These are phyloP conservation scores for Hirtodrosophila duncani DNA, from an alignment of 2,888 invertebrate genomes.

Conservation along the genomic window DNA sequence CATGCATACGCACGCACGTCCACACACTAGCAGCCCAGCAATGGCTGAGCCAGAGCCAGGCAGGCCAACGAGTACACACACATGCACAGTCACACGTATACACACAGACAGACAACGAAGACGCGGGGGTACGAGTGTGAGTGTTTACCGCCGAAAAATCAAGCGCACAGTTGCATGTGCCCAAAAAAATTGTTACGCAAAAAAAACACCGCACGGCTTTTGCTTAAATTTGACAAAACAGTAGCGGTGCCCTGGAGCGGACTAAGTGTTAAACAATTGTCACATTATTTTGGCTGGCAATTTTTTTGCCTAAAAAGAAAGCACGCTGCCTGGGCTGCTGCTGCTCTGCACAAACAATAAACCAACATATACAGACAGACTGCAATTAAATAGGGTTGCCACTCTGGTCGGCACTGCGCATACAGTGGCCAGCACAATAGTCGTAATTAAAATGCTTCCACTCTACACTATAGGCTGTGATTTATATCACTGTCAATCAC, in stretches of 20 bases:
- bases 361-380: conserved; percentile 68
- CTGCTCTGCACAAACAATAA: conserved; percentile 71
- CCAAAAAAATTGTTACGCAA: conserved; percentile 60
- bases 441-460: too few species aligned
- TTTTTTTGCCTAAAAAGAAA: conserved; percentile 42
- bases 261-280: conserved; percentile 23
- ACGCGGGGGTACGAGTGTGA: conserved; percentile 64
- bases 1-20: conserved; percentile 30
- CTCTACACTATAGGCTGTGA: too few species aligned
- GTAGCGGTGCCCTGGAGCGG: too few species aligned
- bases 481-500: too few species aligned
- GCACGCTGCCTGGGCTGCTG: conserved; percentile 58
- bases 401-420: conserved; percentile 22
- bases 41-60: conserved; percentile 52
- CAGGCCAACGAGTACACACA: conserved; percentile 50
- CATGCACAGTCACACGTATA: conserved; percentile 22
- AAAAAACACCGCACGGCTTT: too few species aligned
- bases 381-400: conserved; percentile 71
- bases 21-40: conserved; percentile 53
- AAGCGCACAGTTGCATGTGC: conserved; percentile 72
- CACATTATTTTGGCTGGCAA: conserved; percentile 19
- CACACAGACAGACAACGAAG: conserved; percentile 37
- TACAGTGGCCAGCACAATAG: too few species aligned
- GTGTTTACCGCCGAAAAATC: conserved; percentile 73
- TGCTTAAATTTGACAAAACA: too few species aligned